phyloP scores from a whole-genome alignment of 2,113 vertebrate species.

The Cardinalis cardinalis region DNA sequence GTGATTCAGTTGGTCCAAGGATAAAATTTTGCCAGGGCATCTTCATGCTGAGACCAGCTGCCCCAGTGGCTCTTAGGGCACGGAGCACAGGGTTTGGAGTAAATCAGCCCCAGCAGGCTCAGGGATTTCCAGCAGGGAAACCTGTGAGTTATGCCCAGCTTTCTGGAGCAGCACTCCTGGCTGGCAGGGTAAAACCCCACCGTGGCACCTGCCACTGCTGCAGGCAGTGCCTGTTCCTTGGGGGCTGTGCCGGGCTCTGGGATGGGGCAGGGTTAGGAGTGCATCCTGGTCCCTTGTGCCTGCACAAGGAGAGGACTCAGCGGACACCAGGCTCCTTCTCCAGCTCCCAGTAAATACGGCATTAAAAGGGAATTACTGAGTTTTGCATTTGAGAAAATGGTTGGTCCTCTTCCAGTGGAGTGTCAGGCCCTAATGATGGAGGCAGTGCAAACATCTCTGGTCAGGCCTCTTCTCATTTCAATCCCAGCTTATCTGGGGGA shows the following conservation, averaged over 20 bases:
- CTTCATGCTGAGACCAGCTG: background rate
- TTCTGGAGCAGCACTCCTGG: background rate
- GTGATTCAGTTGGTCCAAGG: background rate
- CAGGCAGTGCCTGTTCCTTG: background rate
- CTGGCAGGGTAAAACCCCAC: background rate
- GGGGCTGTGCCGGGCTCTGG: fast-evolving
- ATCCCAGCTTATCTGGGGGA: background rate
- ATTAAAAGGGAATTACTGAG: background rate
- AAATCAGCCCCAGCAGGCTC: background rate
- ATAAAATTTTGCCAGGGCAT: background rate
- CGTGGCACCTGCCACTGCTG: background rate
- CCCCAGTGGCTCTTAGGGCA: background rate
- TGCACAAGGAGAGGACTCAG: background rate
- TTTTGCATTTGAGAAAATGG: background rate
- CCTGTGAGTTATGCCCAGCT: background rate
- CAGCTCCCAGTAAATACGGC: background rate
- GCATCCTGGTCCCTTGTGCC: background rate
- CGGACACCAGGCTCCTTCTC: background rate
- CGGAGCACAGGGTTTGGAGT: background rate
- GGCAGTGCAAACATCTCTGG: background rate
- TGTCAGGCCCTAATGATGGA: background rate
- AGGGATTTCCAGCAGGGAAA: background rate
- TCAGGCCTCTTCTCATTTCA: background rate
- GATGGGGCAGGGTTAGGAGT: background rate
- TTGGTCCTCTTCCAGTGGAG: background rate